Base-by-base conservation (phyloP, 2,113 vertebrate genomes). In the Synchiropus splendidus region DNA sequence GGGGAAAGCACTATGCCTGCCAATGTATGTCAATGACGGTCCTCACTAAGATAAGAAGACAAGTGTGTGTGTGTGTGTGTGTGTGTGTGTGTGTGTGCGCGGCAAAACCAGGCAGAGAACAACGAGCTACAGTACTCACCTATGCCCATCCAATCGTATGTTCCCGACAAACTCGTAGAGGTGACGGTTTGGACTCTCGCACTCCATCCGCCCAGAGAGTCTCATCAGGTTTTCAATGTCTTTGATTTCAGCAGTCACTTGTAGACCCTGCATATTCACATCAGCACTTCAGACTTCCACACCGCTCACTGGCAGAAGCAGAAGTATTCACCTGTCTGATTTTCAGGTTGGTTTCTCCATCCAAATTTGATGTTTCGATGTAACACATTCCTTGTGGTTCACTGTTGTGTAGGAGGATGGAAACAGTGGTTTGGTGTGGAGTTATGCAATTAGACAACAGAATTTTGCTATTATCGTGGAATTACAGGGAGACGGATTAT, bases 361-460 rank as follows among this genome's bases (percentile, higher is more conserved):
- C 95, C 77, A 99, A 73, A 70, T 99, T 99, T 56, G 95, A 97
- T 5, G 95, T 99, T 84, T 99, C 93, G 15, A 99, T 99, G 82
- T 99, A 98, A 80, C 95, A 98, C 95, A 99, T 97, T 38, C 90
- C 91, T 74, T 99, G 95, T 5, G 95, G 95, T 70, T 99, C 95
- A 75, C 95, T 99, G 84, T 64, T 41, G 62, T 61, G 27, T 38
- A 42, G 36, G 2, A 37, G 21, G 12, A 16, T 9, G 4, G 44
- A 6, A 30, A 49, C 14, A 17, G 15, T 27, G 4, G 21, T 8
- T 27, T 27, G 4, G 21, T 27, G 21, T 27, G 21, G 21, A 27
- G 4, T 27, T 27, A 5, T 27, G 21, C n/a, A 27, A 27, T 8
- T 4, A 27, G 21, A 27, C 21, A 27, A 27, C 4, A 27, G 4